Conservation (phyloP, 2,797 vertebrate genomes). For the Acrocephalus scirpaceus region DNA sequence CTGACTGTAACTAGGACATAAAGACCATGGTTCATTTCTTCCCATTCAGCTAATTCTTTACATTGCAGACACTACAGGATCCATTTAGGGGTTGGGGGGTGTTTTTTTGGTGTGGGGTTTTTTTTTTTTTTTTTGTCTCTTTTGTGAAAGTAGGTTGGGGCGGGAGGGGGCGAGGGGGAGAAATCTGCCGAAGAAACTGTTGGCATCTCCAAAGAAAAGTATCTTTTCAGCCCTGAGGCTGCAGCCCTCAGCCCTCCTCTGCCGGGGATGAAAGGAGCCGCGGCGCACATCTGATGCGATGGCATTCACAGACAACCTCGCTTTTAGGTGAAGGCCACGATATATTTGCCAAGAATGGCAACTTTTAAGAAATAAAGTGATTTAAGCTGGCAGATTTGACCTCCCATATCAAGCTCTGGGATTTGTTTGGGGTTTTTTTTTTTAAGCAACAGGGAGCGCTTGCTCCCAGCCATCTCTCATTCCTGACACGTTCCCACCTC, state of each 20-base stretch:
- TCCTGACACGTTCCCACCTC: background rate
- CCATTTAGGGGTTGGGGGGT: background rate
- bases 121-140: background rate
- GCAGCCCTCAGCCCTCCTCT: background rate
- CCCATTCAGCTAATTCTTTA: slow-evolving; percentile 68
- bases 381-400: background rate
- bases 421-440: background rate
- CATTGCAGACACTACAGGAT: slow-evolving; percentile 52
- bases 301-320: background rate
- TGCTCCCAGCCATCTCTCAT: background rate
- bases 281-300: background rate
- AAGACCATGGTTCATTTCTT: slow-evolving; percentile 60
- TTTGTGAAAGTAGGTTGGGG: slow-evolving; percentile 3
- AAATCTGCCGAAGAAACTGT: slow-evolving; percentile 16
- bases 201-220: slow-evolving; percentile 25
- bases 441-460: background rate
- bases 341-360: background rate
- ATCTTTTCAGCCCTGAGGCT: background rate
- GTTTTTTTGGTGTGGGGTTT: too few relatives aligned
- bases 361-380: background rate
- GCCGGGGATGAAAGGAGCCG: background rate
- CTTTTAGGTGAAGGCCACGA: background rate
- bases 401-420: background rate
- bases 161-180: background rate
- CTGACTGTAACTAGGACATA: slow-evolving; percentile 61